Evolutionary conservation across 2,888 invertebrate species (phyloP).

Genomic region (Lydus trimaculatus): DNA sequence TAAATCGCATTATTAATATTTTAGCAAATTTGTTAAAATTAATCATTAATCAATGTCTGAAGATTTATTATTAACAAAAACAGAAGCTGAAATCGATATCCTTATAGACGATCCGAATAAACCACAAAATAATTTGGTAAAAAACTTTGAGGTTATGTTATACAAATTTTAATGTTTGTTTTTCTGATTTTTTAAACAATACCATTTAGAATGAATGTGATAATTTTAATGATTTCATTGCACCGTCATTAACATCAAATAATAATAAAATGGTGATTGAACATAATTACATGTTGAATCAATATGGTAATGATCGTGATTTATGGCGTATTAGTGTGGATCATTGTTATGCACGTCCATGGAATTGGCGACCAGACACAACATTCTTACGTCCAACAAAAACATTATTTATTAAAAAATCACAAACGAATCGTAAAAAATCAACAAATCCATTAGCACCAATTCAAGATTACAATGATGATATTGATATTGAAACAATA

Average conservation of each 20-base stretch:
- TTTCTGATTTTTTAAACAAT: not conserved
- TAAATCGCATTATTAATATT: not conserved
- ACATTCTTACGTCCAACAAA: constrained; percentile 67
- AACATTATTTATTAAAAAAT: constrained; percentile 61
- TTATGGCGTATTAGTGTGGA: constrained; percentile 65
- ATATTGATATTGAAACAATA: constrained; percentile 62
- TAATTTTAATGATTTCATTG: not conserved
- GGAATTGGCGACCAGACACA: constrained; percentile 72
- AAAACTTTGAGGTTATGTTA: not conserved
- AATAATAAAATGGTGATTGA: not conserved
- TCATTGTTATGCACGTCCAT: constrained; percentile 77
- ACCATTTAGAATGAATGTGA: not conserved
- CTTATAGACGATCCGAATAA: not conserved
- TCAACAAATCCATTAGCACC: constrained; percentile 42
- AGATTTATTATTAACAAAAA: not conserved
- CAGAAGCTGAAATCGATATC: not conserved
- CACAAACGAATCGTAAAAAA: constrained; percentile 38
- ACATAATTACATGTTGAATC: constrained; percentile 5
- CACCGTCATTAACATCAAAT: not conserved
- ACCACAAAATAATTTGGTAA: not conserved
- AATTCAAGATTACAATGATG: constrained; percentile 48
- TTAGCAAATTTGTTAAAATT: not conserved
- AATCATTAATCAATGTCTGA: not conserved
- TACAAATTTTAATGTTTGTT: not conserved
- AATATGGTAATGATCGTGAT: constrained; percentile 36